Evolutionary conservation across 1,140 invertebrate species (phyloP).

Genomic region (Delia radicum): DNA sequence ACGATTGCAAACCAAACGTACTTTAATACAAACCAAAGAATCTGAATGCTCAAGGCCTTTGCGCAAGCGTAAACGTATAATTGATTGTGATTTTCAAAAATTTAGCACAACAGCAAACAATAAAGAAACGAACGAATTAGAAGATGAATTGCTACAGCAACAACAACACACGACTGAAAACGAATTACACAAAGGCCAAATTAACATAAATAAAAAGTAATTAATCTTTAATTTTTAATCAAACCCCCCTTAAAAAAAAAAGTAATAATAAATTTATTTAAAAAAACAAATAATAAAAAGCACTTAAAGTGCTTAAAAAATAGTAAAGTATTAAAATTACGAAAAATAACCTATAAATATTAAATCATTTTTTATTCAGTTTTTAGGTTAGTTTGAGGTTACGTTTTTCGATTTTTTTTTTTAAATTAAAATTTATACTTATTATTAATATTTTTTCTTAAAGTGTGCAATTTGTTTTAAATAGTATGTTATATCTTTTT

Average conservation of each 20-base stretch:
- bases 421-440: background rate
- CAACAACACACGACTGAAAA: conserved; percentile 4
- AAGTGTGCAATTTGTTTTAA: conserved; percentile 4
- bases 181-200: conserved; percentile 8
- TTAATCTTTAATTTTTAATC: background rate
- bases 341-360: background rate
- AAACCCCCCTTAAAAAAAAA: background rate
- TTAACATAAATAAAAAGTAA: conserved; percentile 21
- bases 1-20: conserved; percentile 61
- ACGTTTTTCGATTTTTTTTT: background rate
- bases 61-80: conserved; percentile 60
- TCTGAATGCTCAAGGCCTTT: conserved; percentile 61
- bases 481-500: background rate
- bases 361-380: background rate
- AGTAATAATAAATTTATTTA: background rate
- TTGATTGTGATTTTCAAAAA: conserved; percentile 54
- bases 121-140: background rate
- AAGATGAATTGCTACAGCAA: background rate
- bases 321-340: background rate
- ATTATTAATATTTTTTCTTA: background rate
- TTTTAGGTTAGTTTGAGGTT: background rate
- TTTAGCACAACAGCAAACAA: conserved; percentile 26
- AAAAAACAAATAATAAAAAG: background rate
- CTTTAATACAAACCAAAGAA: conserved; percentile 56
- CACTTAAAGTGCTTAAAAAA: background rate